Evolutionary conservation across 37 sponge, comb jelly and placozoan genomes (phyloP).

Genomic region (Halichondria panicea): DNA sequence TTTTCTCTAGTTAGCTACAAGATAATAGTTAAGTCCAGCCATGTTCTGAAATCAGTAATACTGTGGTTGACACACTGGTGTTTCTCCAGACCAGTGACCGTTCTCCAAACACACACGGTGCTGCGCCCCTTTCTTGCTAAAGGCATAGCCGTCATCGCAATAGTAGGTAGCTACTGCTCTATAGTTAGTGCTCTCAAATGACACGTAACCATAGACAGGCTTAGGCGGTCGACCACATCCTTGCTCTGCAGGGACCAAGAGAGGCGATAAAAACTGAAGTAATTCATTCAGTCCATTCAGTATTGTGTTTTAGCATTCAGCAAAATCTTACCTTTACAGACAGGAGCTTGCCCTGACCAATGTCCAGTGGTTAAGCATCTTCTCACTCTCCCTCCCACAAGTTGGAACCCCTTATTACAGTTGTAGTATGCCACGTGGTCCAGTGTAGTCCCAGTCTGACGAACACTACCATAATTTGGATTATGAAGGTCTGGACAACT

Average conservation of each 20-base stretch:
- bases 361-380: conserved; percentile 41
- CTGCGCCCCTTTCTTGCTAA: neutral
- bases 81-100: conserved; percentile 40
- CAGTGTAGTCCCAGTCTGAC: conserved; percentile 16
- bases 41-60: no score
- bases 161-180: conserved; percentile 29
- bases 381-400: conserved; percentile 23
- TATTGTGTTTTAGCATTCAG: neutral
- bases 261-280: neutral
- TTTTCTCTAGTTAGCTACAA: no score
- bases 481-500: conserved; percentile 28
- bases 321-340: conserved; percentile 44
- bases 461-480: conserved; percentile 44
- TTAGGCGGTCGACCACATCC: neutral
- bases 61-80: no score
- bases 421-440: conserved; percentile 35
- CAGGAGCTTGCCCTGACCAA: conserved; percentile 57
- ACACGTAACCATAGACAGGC: neutral
- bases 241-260: neutral
- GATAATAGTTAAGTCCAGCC: no score
- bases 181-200: neutral
- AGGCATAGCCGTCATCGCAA: neutral
- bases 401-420: conserved; percentile 45
- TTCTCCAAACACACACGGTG: conserved; percentile 16
- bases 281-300: neutral